Evolutionary conservation across 2,888 invertebrate species (phyloP), one percentile per base, ranked within the genome.

Genomic region (Sphaerolaimus hirsutus): DNA sequence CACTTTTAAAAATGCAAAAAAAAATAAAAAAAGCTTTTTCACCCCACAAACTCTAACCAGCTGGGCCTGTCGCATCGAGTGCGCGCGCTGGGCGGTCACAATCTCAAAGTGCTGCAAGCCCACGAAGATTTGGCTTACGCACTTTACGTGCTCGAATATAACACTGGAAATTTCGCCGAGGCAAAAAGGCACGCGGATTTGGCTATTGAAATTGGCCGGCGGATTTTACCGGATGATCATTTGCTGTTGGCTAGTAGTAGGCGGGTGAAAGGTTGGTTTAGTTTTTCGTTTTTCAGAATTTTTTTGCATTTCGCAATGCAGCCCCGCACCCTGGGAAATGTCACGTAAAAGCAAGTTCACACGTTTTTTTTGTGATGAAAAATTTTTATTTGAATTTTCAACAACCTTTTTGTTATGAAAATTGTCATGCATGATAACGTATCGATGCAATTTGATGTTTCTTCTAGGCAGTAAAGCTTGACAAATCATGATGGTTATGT

Each of bases 101-200:
- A 82, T 67, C 74, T 87, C 51, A 78, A 79, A 64, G 79, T 87
- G 54, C 87, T 86, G 0, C 74, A 80, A 26, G 81, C 80, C 26
- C 79, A 82, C 64, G 86, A 87, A 68, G 86, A 87, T 68, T 71
- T 87, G 41, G 83, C 86, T 0, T 89, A 87, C 68, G 83, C 84
- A 42, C 75, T 81, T 14, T 89, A 87, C 65, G 84, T 86, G 42
- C 76, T 79, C 47, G 86, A 87, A 66, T 87, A 87, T 66, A 81
- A 78, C 58, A 77, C 81, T 0, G 84, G 86, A 0, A 73, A 77
- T 54, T 87, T 87, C 66, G 73, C 73, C 57, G 74, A 75, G 65
- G 83, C 86, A 25, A 72, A 70, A 76, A 75, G 78, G 54, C 79
- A 84, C 68, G 79, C 80, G 29, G 79, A 81, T 60, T 73, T 75